Percentiles rank a stretch among this genome's conserved stretches.
Conservation (phyloP, 2,888 invertebrate species). For the Hedya salicella region DNA sequence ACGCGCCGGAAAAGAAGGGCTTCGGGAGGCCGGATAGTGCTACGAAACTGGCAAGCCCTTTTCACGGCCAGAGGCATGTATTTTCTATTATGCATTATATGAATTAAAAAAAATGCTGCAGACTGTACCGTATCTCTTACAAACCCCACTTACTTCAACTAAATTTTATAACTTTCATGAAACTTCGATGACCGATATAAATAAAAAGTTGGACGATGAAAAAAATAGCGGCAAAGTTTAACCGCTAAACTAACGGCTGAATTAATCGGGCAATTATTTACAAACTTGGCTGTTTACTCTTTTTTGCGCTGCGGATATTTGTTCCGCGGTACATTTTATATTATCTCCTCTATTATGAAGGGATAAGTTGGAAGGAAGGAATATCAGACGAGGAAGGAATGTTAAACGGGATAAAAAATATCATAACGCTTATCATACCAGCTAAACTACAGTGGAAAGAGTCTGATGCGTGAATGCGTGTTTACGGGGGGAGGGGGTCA, state of each 20-base stretch:
- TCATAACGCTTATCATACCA: too few species aligned
- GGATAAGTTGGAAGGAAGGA: neutral
- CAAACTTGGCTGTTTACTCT: neutral
- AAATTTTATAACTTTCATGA: constrained; percentile 23
- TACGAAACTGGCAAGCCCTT: too few species aligned
- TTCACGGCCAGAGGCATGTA: too few species aligned
- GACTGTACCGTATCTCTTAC: constrained; percentile 8
- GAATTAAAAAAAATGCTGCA: neutral
- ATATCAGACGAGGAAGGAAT: neutral
- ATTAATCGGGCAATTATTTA: constrained; percentile 35
- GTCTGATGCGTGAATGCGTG: too few species aligned
- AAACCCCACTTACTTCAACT: constrained; percentile 1
- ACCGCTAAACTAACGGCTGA: constrained; percentile 28
- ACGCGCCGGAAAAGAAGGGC: too few species aligned
- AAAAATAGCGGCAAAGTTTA: constrained; percentile 26
- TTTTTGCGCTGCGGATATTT: constrained; percentile 3
- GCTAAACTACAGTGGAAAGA: too few species aligned
- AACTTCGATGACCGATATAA: constrained; percentile 28
- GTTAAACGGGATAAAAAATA: neutral
- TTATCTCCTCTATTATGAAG: neutral
- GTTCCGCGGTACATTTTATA: neutral
- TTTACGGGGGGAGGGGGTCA: too few species aligned
- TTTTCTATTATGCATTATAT: too few species aligned
- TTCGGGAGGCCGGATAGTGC: too few species aligned
- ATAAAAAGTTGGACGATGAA: constrained; percentile 38